Evolutionary conservation across 2,797 vertebrate species (phyloP), one percentile per base, ranked within the genome.

Genomic region (Phoebastria nigripes): DNA sequence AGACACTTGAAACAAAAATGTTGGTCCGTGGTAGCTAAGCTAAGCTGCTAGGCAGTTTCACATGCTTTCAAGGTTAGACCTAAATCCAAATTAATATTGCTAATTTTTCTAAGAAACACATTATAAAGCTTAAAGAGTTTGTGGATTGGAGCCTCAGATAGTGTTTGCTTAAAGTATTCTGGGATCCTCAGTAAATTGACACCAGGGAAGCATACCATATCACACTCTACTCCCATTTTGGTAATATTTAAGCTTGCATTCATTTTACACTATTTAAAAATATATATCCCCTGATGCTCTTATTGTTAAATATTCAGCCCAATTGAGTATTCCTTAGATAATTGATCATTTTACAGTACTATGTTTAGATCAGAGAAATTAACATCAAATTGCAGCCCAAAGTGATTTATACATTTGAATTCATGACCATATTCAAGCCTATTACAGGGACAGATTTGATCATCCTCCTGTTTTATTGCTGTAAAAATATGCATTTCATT

Each of bases 231-330:
- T 93, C 58, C 31, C 29, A 55, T 65, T 90, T 76, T 76, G 21
- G 39, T 56, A 81, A 81, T 83, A 76, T 72, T 93, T 62, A 76
- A 76, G 8, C 39, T 82, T 76, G 6, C 21, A 66, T 88, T 94
- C 8, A 72, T 69, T 92, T 91, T 54, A 66, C 1, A 8, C 12
- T 72, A 47, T 33, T 91, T 76, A 84, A 89, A 93, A 88, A 72
- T 51, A 90, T 18, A 51, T 83, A 81, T 35, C 15, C 56, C 56
- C 12, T 35, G 21, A 24, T 84, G 42, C 8, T 46, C 14, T 77
- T 83, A 82, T 66, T 84, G 81, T 92, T 93, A 94, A 94, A 79
- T 91, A 84, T 84, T 88, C 66, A 86, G 21, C 10, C 62, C 42
- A 84, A n/a, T 1, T 77, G 73, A 84, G 35, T 81, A 86, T 83